A percentile compares a stretch with the other conserved stretches of the same genome.
Conservation (phyloP, 1,140 invertebrate species). For the Cylas formicarius region DNA sequence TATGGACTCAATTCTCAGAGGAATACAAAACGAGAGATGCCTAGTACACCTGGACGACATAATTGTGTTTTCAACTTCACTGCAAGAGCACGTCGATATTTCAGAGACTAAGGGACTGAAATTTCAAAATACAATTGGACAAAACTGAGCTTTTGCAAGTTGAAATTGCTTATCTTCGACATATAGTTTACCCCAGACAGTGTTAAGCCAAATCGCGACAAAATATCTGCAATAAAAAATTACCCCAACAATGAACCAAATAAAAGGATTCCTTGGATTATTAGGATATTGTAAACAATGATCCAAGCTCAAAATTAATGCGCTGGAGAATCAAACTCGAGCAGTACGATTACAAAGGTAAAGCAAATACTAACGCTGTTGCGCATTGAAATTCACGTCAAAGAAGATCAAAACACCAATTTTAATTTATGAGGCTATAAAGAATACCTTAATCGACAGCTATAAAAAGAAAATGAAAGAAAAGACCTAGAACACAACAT, state of each 20-base stretch:
- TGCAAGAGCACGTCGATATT: conserved; percentile 30
- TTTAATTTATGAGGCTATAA: too few relatives aligned
- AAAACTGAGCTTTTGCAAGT: conserved; percentile 42
- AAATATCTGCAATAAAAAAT: conserved; percentile 35
- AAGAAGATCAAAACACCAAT: conserved; percentile 3
- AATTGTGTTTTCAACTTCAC: conserved; percentile 20
- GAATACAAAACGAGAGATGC: conserved; percentile 31
- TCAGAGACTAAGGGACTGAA: conserved; percentile 27
- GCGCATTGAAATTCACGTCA: background rate
- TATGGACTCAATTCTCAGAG: conserved; percentile 40
- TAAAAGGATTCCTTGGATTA: conserved; percentile 35
- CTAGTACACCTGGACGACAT: conserved; percentile 36
- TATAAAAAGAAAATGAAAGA: too few relatives aligned
- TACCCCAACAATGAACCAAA: conserved; percentile 32
- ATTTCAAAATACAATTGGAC: conserved; percentile 41
- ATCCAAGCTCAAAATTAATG: conserved; percentile 23
- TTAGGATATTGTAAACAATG: conserved; percentile 21
- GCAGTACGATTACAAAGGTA: background rate
- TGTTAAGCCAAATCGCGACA: conserved; percentile 38
- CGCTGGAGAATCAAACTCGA: conserved; percentile 12
- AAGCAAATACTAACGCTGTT: background rate
- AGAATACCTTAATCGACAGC: too few relatives aligned
- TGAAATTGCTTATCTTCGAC: conserved; percentile 40
- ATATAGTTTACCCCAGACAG: conserved; percentile 37
- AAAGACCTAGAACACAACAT: too few relatives aligned